A percentile compares a stretch with the other conserved stretches of the same genome.
Conservation (phyloP, 2,113 vertebrate species). For the Nannospalax galili region DNA sequence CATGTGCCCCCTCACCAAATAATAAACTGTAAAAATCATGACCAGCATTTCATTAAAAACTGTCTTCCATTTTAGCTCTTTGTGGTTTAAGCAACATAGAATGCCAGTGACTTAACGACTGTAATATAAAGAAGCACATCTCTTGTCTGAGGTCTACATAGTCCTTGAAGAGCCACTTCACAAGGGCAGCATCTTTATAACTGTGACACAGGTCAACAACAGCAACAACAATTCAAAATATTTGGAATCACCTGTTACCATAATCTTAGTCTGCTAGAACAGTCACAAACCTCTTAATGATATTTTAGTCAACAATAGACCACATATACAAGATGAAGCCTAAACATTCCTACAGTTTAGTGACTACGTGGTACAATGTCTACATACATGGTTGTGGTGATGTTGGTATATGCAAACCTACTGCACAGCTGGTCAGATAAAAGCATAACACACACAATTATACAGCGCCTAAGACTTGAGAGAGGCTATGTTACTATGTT, state of each 20-base stretch:
- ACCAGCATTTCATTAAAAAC: background rate
- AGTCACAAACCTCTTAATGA: background rate
- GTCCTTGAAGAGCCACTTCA: background rate
- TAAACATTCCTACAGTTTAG: background rate
- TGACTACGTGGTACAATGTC: background rate
- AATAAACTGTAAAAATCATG: background rate
- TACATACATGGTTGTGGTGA: background rate
- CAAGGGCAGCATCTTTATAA: conserved; percentile 27
- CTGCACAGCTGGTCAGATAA: background rate
- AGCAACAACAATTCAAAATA: background rate
- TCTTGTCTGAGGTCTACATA: background rate
- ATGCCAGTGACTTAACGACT: background rate
- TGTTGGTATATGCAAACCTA: background rate
- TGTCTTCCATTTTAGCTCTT: conserved; percentile 26
- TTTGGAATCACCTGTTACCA: background rate
- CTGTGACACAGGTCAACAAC: background rate
- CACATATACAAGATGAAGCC: background rate
- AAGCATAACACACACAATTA: background rate
- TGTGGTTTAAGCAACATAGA: conserved; percentile 1
- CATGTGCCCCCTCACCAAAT: background rate
- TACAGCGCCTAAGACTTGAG: background rate
- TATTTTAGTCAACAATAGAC: background rate
- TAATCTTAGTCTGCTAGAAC: conserved; percentile 24
- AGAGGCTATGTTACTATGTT: background rate
- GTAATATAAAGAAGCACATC: background rate